A percentile compares a stretch with the other conserved stretches of the same genome.
Conservation (phyloP, 1,140 invertebrate species). For the Drosophila paulistorum region DNA sequence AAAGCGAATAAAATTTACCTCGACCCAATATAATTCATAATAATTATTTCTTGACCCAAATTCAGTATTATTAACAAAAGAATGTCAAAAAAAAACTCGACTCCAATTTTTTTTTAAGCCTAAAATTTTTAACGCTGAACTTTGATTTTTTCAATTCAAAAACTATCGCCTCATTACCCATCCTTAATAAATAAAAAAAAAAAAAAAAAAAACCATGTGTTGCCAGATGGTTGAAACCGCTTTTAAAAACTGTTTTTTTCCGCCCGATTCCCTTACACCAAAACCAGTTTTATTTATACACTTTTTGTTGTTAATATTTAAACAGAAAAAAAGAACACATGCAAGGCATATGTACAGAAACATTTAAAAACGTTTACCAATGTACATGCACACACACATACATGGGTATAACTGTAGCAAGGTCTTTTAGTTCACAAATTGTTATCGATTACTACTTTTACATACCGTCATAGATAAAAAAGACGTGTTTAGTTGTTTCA, state of each 20-base stretch:
- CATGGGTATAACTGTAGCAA: background rate
- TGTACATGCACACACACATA: background rate
- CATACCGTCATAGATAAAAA: background rate
- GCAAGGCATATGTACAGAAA: background rate
- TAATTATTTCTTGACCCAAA: no score
- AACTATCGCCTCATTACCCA: constrained; percentile 1
- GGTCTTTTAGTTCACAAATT: constrained; percentile 1
- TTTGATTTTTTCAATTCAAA: background rate
- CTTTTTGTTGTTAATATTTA: background rate
- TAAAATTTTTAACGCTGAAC: no score
- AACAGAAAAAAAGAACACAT: background rate
- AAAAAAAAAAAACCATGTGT: background rate
- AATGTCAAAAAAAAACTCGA: no score
- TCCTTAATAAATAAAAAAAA: background rate
- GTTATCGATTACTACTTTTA: constrained; percentile 14
- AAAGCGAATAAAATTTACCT: no score
- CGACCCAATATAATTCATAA: background rate
- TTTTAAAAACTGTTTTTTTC: constrained; percentile 12
- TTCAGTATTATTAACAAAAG: no score
- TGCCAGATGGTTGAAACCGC: constrained; percentile 8
- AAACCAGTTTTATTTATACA: constrained; percentile 31
- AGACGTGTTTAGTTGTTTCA: background rate
- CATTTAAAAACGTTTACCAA: background rate
- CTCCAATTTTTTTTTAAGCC: no score
- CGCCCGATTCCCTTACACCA: constrained; percentile 6